These are phyloP conservation scores for Proteles cristata DNA, from an alignment of 2,113 vertebrate genomes.

Conservation along the genomic window DNA sequence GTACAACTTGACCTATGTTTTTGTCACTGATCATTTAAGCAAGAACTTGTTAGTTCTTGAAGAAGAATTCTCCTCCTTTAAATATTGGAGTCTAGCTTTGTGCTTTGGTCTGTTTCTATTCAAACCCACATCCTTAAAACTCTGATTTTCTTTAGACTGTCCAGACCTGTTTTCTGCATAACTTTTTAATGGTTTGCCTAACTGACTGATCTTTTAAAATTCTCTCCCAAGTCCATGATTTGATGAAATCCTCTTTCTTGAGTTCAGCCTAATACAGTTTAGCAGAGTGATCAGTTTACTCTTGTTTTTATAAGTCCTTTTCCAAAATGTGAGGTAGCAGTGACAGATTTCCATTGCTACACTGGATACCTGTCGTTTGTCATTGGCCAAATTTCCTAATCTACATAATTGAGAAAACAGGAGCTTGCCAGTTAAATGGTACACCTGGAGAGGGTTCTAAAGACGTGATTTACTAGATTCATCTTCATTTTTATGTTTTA, in stretches of 20 bases:
- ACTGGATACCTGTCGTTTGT: neutral
- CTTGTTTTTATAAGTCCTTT: neutral
- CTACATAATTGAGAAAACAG: neutral
- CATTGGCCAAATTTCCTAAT: neutral
- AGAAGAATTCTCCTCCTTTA: neutral
- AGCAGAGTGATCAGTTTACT: neutral
- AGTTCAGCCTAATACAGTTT: neutral
- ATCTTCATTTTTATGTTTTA: no score
- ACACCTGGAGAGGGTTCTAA: neutral
- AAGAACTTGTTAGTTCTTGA: neutral
- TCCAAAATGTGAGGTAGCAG: neutral
- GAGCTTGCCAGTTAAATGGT: neutral
- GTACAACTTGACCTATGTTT: neutral
- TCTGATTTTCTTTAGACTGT: neutral
- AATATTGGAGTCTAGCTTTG: neutral
- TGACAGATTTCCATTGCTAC: neutral
- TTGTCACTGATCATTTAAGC: neutral
- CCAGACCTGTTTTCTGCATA: neutral
- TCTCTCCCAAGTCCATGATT: neutral
- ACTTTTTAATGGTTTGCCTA: neutral
- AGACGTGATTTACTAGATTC: neutral
- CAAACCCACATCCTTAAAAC: neutral
- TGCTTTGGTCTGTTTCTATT: slow-evolving; percentile 19
- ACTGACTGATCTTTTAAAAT: neutral
- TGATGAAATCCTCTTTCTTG: slow-evolving; percentile 21